Conservation (phyloP, 2,113 vertebrate species). For the Xiphophorus maculatus region DNA sequence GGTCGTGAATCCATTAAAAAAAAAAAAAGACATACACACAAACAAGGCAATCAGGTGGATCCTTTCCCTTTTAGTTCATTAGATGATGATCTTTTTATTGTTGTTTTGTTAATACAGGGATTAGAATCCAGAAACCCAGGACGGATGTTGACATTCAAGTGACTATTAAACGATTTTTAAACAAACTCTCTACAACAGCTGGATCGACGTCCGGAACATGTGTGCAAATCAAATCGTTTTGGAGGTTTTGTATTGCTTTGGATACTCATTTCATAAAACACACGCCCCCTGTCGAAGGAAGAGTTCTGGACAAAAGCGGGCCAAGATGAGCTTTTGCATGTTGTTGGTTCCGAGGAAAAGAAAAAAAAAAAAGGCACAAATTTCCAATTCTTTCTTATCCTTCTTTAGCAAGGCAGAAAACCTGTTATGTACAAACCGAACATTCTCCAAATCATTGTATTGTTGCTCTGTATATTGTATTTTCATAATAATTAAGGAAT, state of each 20-base stretch:
- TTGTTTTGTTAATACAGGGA: conserved; percentile 67
- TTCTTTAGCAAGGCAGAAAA: conserved; percentile 46
- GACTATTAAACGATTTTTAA: conserved; percentile 71
- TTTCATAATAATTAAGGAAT: conserved; percentile 80
- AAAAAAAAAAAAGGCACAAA: conserved; percentile 53
- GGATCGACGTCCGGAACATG: conserved; percentile 80
- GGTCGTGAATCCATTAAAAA: conserved; percentile 37
- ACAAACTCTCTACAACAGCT: conserved; percentile 76
- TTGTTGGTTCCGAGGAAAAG: conserved; percentile 28
- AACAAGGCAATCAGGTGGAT: conserved; percentile 38
- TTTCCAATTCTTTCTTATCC: conserved; percentile 53
- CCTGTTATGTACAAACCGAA: conserved; percentile 65
- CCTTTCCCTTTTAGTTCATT: conserved; percentile 59
- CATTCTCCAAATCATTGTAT: conserved; percentile 70
- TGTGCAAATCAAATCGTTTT: conserved; percentile 84
- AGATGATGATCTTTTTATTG: conserved; percentile 64
- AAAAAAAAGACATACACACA: conserved; percentile 14
- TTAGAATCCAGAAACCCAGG: conserved; percentile 55
- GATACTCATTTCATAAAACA: conserved; percentile 63
- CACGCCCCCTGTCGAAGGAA: conserved; percentile 13
- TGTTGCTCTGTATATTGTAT: conserved; percentile 80
- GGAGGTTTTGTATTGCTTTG: conserved; percentile 68
- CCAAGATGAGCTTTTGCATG: conserved; percentile 60
- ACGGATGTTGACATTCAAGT: conserved; percentile 46
- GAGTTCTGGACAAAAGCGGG: conserved; percentile 41